Base-by-base conservation (phyloP, 2,888 invertebrate species). In the Drosophila gaucha region DNA sequence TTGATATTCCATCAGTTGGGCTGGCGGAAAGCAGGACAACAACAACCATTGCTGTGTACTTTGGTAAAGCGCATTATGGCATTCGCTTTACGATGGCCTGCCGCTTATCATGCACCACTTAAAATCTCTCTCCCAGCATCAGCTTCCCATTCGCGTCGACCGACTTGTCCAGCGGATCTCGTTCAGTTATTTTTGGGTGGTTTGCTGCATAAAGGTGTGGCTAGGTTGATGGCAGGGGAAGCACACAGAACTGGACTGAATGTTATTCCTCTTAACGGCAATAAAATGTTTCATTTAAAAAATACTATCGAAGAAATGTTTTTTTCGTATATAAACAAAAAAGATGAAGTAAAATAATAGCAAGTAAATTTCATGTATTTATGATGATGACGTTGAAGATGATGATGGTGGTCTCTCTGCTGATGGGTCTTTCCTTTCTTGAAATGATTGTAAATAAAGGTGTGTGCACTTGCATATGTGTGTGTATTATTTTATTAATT, bases 31-130 rank as follows among this genome's bases (percentile, higher is more conserved):
- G 33, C 8, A 30, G 26, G 26, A 51, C 14, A 50, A 43, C 35
- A 63, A 30, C 28, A 28, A 20, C 36, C 57, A 33, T 39, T 56
- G 47, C 41, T 66, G 68, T 55, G 64, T 62, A 46, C 71, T 65
- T 56, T 63, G 59, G 69, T 78, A 70, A 85, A 80, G 86, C 83
- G 82, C 83, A 82, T 86, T 86, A 80, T 62, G 60, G 58, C 64
- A 67, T 75, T 75, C 62, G 35, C 59, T 39, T 56, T 55, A 59
- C 46, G 69, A 12, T 63, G 70, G 36, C 50, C 80, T 72, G 74
- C 74, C 80, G 86, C 82, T 82, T 86, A 82, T 83, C 83, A 83
- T 74, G 83, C 67, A 86, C 75, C 83, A 82, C 82, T 85, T 82
- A 82, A 83, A 79, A 69, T 62, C 74, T 68, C 59, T 59, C 55